These are phyloP conservation scores for Acrobasis consociella DNA, from an alignment of 2,888 invertebrate genomes.

Conservation along the genomic window DNA sequence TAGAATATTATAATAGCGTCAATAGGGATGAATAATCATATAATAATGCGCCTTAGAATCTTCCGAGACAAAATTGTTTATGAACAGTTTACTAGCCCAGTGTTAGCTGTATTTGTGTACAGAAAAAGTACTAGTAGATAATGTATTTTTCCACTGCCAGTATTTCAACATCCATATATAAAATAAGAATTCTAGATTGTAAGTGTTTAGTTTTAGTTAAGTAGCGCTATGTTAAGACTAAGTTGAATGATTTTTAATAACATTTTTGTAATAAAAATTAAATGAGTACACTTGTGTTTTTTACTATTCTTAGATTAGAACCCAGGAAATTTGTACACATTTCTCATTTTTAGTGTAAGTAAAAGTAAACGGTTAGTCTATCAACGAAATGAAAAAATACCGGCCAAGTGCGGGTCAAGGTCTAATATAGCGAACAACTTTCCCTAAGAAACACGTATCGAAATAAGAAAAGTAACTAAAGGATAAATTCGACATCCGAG, in stretches of 20 bases:
- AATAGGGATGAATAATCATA: background rate
- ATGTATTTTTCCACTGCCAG: conserved; percentile 83
- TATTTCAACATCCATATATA: conserved; percentile 76
- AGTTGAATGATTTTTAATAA: conserved; percentile 81
- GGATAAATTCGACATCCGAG: too few relatives aligned
- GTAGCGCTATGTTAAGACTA: conserved; percentile 58
- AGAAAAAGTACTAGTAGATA: conserved; percentile 47
- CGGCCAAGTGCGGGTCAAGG: too few relatives aligned
- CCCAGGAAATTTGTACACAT: too few relatives aligned
- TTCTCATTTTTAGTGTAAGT: too few relatives aligned
- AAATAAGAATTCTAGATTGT: conserved; percentile 47
- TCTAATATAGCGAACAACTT: too few relatives aligned
- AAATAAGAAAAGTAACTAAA: too few relatives aligned
- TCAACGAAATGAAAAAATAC: too few relatives aligned
- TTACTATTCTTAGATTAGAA: background rate
- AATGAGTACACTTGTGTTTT: conserved; percentile 42
- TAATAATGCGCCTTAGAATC: conserved; percentile 14
- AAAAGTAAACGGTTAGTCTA: too few relatives aligned
- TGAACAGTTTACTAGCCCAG: conserved; percentile 32
- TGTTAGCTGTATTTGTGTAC: conserved; percentile 51
- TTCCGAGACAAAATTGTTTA: conserved; percentile 9
- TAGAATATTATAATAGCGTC: background rate
- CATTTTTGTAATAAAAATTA: conserved; percentile 78
- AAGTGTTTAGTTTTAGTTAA: conserved; percentile 53
- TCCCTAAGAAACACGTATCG: too few relatives aligned